These are phyloP conservation scores for Calycopis cecrops DNA, from an alignment of 1,140 invertebrate genomes.

Conservation along the genomic window DNA sequence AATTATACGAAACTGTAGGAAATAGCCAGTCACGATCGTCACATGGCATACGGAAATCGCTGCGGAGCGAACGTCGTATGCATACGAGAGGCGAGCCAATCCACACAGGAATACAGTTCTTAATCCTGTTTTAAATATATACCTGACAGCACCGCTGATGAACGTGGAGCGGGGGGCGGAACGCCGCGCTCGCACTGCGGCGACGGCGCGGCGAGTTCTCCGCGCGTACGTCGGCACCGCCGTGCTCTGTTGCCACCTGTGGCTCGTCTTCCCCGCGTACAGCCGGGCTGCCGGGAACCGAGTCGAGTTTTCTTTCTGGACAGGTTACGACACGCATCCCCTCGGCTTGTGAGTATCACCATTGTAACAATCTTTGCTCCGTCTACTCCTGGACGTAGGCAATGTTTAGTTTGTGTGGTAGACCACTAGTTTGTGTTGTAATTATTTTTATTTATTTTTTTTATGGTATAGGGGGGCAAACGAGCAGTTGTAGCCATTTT, in stretches of 20 bases:
- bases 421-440: too few species aligned
- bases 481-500: too few species aligned
- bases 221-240: constrained; percentile 46
- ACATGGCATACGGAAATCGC: too few species aligned
- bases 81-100: too few species aligned
- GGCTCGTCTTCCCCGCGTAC: constrained; percentile 45
- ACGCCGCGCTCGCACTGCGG: constrained; percentile 20
- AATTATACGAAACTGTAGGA: too few species aligned
- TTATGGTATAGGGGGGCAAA: too few species aligned
- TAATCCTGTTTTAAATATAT: neutral
- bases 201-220: constrained; percentile 35
- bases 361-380: neutral
- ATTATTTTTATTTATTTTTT: too few species aligned
- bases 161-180: neutral
- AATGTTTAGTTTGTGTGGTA: too few species aligned
- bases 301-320: constrained; percentile 52
- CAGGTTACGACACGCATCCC: constrained; percentile 26
- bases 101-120: too few species aligned
- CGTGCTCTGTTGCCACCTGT: constrained; percentile 49
- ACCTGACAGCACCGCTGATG: constrained; percentile 18
- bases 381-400: neutral
- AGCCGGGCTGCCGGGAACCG: constrained; percentile 23
- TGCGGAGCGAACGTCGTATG: too few species aligned
- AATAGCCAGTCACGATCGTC: too few species aligned
- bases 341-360: constrained; percentile 15